Evolutionary conservation across 2,113 vertebrate species (phyloP).

Genomic region (Laticauda laticaudata): DNA sequence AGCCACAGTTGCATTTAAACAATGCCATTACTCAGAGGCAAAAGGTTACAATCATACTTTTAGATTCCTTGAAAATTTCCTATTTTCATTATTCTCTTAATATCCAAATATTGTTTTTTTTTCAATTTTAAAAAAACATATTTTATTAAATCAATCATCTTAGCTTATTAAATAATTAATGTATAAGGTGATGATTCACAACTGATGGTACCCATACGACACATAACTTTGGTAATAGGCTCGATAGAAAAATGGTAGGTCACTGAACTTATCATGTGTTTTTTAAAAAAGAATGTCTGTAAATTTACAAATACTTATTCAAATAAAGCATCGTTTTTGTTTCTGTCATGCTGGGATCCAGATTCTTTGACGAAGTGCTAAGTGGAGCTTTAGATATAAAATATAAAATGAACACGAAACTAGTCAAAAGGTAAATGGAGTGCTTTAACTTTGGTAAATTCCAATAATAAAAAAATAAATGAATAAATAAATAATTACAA

Average conservation of each 20-base stretch:
- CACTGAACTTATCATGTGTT: background rate
- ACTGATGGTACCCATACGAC: background rate
- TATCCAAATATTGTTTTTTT: background rate
- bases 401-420: background rate
- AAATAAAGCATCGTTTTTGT: background rate
- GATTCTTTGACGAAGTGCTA: background rate
- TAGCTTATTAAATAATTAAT: background rate
- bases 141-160: background rate
- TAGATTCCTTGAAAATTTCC: background rate
- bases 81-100: background rate
- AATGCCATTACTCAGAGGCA: background rate
- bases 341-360: background rate
- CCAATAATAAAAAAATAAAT: background rate
- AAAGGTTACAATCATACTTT: background rate
- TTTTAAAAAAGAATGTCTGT: background rate
- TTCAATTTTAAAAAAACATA: background rate
- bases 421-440: background rate
- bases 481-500: background rate
- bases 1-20: conserved; percentile 23
- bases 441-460: background rate
- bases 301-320: background rate
- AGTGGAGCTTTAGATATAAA: background rate
- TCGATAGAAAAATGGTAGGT: background rate
- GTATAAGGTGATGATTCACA: background rate
- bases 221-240: background rate